These are phyloP conservation scores for Cataglyphis livida DNA, from an alignment of 2,888 invertebrate species.

Conservation along the genomic window DNA sequence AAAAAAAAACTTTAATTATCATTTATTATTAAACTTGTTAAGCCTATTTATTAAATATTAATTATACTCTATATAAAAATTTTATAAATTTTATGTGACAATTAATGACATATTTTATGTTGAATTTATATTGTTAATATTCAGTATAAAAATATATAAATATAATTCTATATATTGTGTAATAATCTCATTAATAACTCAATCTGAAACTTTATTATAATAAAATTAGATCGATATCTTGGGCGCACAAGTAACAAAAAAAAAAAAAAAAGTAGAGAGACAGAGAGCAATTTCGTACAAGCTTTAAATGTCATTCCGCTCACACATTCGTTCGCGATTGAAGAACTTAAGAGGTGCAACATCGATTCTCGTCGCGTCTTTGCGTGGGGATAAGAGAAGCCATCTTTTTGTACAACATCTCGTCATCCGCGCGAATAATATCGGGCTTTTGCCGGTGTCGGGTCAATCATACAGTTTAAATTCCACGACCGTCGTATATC, in stretches of 20 bases:
- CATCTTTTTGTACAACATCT: neutral
- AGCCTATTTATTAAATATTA: neutral
- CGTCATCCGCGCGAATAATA: constrained; percentile 35
- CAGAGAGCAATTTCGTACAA: neutral
- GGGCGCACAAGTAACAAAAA: too few relatives aligned
- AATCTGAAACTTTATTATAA: too few relatives aligned
- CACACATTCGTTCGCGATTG: constrained; percentile 8
- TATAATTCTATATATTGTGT: neutral
- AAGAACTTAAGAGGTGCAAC: constrained; percentile 36
- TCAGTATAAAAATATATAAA: neutral
- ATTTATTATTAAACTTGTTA: neutral
- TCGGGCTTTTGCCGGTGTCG: neutral
- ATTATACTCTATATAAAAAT: neutral
- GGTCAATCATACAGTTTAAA: constrained; percentile 47
- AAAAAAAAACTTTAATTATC: neutral
- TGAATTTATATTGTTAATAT: neutral
- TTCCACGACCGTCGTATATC: constrained; percentile 39
- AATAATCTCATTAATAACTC: neutral
- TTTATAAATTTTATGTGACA: neutral
- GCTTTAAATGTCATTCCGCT: constrained; percentile 17
- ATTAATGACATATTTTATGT: neutral
- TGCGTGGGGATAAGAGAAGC: constrained; percentile 5
- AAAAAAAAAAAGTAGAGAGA: neutral
- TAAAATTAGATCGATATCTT: too few relatives aligned
- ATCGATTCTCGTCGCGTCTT: constrained; percentile 40